Evolutionary conservation across 2,113 vertebrate genomes (phyloP), one percentile per base, ranked within the genome.

Genomic region (Chamaetylas fuelleborni): DNA sequence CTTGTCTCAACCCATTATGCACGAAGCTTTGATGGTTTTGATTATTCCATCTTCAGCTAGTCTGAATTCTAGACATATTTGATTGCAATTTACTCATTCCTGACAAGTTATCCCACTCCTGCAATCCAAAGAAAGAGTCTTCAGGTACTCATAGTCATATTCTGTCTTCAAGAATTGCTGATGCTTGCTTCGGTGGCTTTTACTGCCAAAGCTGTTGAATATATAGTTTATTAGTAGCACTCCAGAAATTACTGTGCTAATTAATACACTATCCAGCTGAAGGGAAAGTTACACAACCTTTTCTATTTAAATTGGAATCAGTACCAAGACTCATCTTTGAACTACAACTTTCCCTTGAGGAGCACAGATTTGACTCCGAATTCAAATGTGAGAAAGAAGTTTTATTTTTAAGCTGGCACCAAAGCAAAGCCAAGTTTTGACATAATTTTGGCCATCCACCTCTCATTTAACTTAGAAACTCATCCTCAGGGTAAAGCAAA

Each of bases 1-100:
- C 93, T 95, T 97, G 85, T 95, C 90, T 93, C 93, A 91, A 96
- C 45, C n/a, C 80, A 92, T 96, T 96, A 96, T 86, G 74, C 91
- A 71, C 42, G 74, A 51, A 81, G 83, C 74, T 93, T 95, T 88
- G 93, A 91, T 90, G 93, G 56, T 86, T 97, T 97, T 97, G 86
- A 97, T 96, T 90, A 71, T 53, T 93, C 70, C 14, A 23, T 95
- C 92, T 90, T 96, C 82, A 70, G 85, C 58, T 81, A 76, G 90
- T 84, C 93, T 93, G 95, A 88, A 94, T 96, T 86, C 86, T 94
- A 85, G 64, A 95, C 60, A 86, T 91, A 86, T 90, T 93, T 96
- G 87, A 95, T 85, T 93, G 81, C 84, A 88, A 81, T 96, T 95
- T 92, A 87, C 72, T 96, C 19, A 36, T 54, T 95, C 54, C 66